phyloP scores from a whole-genome alignment of 2,797 vertebrate species.

The Xenopus petersii region DNA sequence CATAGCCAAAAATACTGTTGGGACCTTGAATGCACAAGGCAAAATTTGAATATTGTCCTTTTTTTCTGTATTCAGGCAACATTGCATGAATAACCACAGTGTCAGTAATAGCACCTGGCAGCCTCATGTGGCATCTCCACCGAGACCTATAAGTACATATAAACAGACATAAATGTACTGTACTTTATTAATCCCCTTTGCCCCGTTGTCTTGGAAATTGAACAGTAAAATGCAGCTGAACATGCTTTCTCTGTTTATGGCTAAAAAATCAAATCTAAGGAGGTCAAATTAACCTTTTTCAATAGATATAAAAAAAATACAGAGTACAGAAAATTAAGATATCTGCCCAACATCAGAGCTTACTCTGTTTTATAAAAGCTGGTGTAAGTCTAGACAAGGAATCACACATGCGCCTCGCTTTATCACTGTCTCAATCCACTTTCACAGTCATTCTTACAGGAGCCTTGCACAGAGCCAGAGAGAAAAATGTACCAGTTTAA shows the following conservation, averaged over 20 bases:
- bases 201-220: neutral
- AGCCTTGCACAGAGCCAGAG: too few species aligned
- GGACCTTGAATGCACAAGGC: too few species aligned
- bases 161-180: slow-evolving; percentile 3
- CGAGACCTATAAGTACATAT: neutral
- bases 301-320: slow-evolving; percentile 2
- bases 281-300: slow-evolving; percentile 1
- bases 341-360: too few species aligned
- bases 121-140: neutral
- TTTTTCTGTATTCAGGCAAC: too few species aligned
- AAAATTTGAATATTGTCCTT: too few species aligned
- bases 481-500: too few species aligned
- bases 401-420: too few species aligned
- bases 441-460: too few species aligned
- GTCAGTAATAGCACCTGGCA: slow-evolving; percentile 5
- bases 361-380: too few species aligned
- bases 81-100: neutral
- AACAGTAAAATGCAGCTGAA: slow-evolving; percentile 4
- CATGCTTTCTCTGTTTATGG: slow-evolving; percentile 3
- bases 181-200: neutral
- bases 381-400: too few species aligned
- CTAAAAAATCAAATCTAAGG: neutral
- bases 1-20: too few species aligned
- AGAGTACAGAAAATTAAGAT: neutral
- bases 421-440: too few species aligned